These are phyloP conservation scores for Agrilus cyanescens DNA, from an alignment of 2,888 invertebrate species.

Conservation along the genomic window DNA sequence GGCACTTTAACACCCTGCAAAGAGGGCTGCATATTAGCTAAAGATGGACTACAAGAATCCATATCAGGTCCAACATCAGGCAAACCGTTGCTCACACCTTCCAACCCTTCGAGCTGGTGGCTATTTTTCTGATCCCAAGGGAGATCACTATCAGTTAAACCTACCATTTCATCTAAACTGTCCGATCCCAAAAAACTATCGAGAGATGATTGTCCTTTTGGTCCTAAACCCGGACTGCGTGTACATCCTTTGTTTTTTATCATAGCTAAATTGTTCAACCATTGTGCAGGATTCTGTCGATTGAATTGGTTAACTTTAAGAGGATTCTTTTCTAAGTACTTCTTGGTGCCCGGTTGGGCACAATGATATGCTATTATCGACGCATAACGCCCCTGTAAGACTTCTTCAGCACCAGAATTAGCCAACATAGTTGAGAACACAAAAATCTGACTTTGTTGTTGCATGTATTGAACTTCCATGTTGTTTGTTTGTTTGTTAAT, in stretches of 20 bases:
- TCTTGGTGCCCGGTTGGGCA: constrained; percentile 89
- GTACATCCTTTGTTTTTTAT: constrained; percentile 58
- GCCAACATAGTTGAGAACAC: constrained; percentile 91
- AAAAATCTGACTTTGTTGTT: constrained; percentile 96
- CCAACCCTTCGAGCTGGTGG: constrained; percentile 32
- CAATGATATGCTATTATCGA: constrained; percentile 92
- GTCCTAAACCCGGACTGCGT: constrained; percentile 42
- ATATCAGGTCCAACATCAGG: constrained; percentile 33
- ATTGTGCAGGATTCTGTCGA: constrained; percentile 70
- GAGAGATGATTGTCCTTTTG: constrained; percentile 28
- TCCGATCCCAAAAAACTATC: constrained; percentile 34
- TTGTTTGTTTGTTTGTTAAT: constrained; percentile 68
- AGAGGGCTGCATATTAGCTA: constrained; percentile 45
- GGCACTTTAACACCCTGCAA: constrained; percentile 76
- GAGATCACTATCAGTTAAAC: constrained; percentile 33
- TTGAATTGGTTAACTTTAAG: constrained; percentile 79
- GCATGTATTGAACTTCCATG: constrained; percentile 80
- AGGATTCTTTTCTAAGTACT: constrained; percentile 89
- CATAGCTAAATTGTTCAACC: constrained; percentile 67
- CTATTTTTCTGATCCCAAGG: constrained; percentile 41
- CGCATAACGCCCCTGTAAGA: constrained; percentile 77
- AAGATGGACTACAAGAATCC: constrained; percentile 41
- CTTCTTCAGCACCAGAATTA: constrained; percentile 89
- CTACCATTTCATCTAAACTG: constrained; percentile 36
- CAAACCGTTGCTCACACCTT: constrained; percentile 34